phyloP scores from a whole-genome alignment of 2,797 vertebrate species.

The Tokudaia muenninki region DNA sequence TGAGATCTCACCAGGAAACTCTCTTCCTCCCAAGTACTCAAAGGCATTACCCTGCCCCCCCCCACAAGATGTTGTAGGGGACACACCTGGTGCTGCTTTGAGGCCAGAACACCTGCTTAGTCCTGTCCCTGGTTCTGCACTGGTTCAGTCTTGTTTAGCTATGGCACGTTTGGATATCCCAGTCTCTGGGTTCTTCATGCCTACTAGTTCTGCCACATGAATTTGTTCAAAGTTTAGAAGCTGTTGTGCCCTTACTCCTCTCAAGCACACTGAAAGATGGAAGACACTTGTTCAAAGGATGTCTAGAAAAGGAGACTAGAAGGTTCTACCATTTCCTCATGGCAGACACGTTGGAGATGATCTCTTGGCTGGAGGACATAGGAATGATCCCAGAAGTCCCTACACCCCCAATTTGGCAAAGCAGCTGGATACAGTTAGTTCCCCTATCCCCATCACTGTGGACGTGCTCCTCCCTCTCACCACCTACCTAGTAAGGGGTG shows the following conservation, averaged over 20 bases:
- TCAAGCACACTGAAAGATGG: accelerated
- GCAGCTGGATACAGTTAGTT: accelerated
- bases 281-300: neutral
- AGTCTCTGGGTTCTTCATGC: neutral
- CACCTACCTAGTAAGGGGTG: neutral
- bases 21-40: conserved; percentile 45
- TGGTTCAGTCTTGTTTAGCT: neutral
- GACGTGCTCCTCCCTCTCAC: neutral
- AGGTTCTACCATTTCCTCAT: neutral
- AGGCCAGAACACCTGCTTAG: neutral
- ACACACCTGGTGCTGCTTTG: neutral
- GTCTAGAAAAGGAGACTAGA: neutral
- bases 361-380: neutral
- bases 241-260: neutral
- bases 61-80: neutral
- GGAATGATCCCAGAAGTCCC: neutral
- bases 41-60: neutral
- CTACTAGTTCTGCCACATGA: neutral
- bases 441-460: neutral
- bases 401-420: neutral
- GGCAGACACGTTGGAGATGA: neutral
- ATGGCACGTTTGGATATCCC: neutral
- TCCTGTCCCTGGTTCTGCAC: neutral
- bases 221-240: neutral
- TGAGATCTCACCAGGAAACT: conserved; percentile 14